Conservation (phyloP, 2,113 vertebrate genomes). For the Tachysurus fulvidraco region DNA sequence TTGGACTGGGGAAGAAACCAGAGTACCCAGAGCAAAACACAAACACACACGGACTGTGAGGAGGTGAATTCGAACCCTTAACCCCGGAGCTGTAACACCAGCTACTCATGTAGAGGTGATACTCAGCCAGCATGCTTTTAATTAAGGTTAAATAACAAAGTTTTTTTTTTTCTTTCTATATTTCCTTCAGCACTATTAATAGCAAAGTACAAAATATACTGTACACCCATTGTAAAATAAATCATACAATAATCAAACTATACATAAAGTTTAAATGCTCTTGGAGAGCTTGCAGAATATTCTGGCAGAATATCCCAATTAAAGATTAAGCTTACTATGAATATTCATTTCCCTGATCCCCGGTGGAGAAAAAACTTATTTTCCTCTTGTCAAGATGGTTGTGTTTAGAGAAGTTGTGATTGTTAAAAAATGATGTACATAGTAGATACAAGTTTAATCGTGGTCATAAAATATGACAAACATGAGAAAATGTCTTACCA, state of each 20-base stretch:
- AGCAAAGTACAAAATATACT: background rate
- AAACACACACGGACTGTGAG: too few species aligned
- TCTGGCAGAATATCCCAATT: background rate
- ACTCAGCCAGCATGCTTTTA: too few species aligned
- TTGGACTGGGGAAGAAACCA: too few species aligned
- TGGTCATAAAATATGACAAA: background rate
- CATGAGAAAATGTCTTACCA: background rate
- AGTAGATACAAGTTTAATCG: background rate
- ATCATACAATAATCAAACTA: background rate
- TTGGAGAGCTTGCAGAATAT: background rate
- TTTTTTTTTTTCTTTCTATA: background rate
- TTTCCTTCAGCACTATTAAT: background rate
- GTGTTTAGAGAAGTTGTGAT: background rate
- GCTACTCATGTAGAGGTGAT: too few species aligned
- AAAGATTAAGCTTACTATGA: background rate
- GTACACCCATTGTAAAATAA: background rate
- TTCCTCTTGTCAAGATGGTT: background rate
- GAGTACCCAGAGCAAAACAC: too few species aligned
- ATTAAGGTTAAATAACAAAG: background rate
- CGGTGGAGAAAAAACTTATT: background rate
- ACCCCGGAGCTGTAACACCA: too few species aligned
- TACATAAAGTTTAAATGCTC: background rate
- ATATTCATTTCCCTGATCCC: background rate
- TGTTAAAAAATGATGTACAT: background rate
- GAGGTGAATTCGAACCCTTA: too few species aligned